A percentile compares a stretch with the other conserved stretches of the same genome.
phyloP scores from a whole-genome alignment of 1,140 invertebrate genomes.

The Babylonia areolata region DNA sequence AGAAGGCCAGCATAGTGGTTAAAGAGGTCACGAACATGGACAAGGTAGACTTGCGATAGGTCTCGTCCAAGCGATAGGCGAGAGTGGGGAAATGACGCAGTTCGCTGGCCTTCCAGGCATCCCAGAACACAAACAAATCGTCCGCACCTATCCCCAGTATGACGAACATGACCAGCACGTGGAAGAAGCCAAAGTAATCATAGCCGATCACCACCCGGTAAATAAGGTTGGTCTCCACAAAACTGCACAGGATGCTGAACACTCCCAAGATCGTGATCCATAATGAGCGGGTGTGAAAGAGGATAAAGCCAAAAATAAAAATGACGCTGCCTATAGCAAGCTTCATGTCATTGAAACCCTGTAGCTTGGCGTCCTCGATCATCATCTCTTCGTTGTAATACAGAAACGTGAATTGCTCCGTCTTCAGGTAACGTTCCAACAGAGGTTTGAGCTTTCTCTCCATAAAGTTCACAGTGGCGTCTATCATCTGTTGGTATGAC shows the following conservation, averaged over 20 bases:
- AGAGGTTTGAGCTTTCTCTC: constrained; percentile 40
- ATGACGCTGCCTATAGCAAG: constrained; percentile 58
- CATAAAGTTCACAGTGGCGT: constrained; percentile 21
- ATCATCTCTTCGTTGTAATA: constrained; percentile 49
- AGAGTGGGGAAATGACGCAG: constrained; percentile 54
- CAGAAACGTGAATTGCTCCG: constrained; percentile 42
- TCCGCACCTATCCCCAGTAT: constrained; percentile 69
- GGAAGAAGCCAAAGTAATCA: constrained; percentile 69
- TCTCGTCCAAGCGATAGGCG: constrained; percentile 63
- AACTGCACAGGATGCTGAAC: constrained; percentile 64
- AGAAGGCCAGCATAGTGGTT: constrained; percentile 68
- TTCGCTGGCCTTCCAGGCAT: too few species aligned
- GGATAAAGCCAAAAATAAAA: constrained; percentile 60
- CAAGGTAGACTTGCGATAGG: constrained; percentile 62
- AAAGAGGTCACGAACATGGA: constrained; percentile 69
- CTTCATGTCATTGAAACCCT: constrained; percentile 56
- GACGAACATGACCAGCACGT: constrained; percentile 67
- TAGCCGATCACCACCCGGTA: constrained; percentile 64
- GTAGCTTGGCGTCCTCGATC: constrained; percentile 46
- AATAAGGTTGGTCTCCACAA: constrained; percentile 62
- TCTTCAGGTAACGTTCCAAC: constrained; percentile 33
- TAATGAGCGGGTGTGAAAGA: constrained; percentile 57
- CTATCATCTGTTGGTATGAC: background rate
- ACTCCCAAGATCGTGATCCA: constrained; percentile 57
- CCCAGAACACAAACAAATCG: constrained; percentile 70